Evolutionary conservation across 2,888 invertebrate genomes (phyloP), one percentile per base, ranked within the genome.

Genomic region (Ypsolopha scabrella): DNA sequence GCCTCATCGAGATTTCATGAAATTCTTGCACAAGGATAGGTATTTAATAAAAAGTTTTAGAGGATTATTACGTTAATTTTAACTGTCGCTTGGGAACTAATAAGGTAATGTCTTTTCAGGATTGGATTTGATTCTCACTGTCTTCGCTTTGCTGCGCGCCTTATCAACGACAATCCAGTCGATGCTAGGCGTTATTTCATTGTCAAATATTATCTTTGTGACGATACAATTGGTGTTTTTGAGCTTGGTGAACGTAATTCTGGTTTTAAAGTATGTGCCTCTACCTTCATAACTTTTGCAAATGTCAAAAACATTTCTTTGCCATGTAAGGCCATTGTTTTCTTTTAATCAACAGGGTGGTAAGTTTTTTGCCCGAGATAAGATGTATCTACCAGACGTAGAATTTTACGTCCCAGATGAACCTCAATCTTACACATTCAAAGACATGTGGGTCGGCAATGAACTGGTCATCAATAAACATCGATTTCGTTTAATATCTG

Each of bases 381-480:
- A 90, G 61, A 89, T 95, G 54, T 89, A 91, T 53, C 82, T 95
- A 51, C 94, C 94, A 0, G 91, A 91, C 6, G 92, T 93, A 57
- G 89, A 94, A 33, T 87, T 91, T 67, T 92, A 89, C 63, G 88
- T 90, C 44, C 90, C 91, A 7, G 88, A 91, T 59, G 90, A 92
- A 43, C 96, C 96, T 0, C 87, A 89, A 6, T 89, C 90, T 58
- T 97, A 94, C 71, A 89, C 90, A 0, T 91, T 94, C 6, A 88
- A 91, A 59, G 93, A 97, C 70, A 93, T 97, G 85, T 95, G 92
- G 82, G 89, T 97, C 24, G 97, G 97, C 1, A 93, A 94, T 24
- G 89, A 89, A 45, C 64, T 97, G 45, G 90, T 91, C 41, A 88
- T 97, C 13, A 93, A 93, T 68, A 90, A 91, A 58, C 95, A 94